A percentile compares a stretch with the other conserved stretches of the same genome.
Conservation (phyloP, 2,888 invertebrate genomes). For the Polyploca ridens region DNA sequence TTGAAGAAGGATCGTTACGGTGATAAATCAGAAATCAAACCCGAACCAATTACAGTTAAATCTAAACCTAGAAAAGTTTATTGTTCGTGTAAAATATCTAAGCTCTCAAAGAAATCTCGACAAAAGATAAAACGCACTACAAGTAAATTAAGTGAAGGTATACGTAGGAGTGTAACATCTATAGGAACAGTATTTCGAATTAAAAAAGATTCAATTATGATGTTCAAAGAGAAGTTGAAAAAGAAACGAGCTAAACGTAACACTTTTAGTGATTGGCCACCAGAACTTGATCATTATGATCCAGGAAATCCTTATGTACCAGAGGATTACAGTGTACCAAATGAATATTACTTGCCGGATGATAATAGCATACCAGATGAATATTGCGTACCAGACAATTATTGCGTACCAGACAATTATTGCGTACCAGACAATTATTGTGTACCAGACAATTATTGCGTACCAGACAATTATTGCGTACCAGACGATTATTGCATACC, state of each 20-base stretch:
- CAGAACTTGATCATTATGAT: slow-evolving; percentile 29
- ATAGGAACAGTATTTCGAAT: slow-evolving; percentile 34
- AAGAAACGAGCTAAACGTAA: slow-evolving; percentile 34
- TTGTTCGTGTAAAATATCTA: slow-evolving; percentile 23
- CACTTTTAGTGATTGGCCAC: slow-evolving; percentile 18
- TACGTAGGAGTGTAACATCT: slow-evolving; percentile 27
- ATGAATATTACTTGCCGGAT: background rate
- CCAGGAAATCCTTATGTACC: background rate
- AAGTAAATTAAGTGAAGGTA: slow-evolving; percentile 27
- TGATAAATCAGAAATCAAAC: slow-evolving; percentile 10
- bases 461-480: background rate
- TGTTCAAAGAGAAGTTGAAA: slow-evolving; percentile 47
- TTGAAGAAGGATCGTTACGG: slow-evolving; percentile 11
- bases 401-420: background rate
- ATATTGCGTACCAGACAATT: background rate
- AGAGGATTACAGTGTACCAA: background rate
- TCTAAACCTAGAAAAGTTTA: slow-evolving; percentile 26
- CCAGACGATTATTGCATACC: background rate
- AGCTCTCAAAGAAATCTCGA: slow-evolving; percentile 24
- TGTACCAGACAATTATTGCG: background rate
- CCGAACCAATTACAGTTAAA: slow-evolving; percentile 18
- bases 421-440: slow-evolving; percentile 28
- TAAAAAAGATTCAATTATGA: slow-evolving; percentile 52
- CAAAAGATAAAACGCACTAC: slow-evolving; percentile 32
- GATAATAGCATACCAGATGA: background rate